Percentiles rank a stretch among this genome's conserved stretches.
Evolutionary conservation across 2,888 invertebrate genomes (phyloP).

Genomic region (Monochamus alternatus): DNA sequence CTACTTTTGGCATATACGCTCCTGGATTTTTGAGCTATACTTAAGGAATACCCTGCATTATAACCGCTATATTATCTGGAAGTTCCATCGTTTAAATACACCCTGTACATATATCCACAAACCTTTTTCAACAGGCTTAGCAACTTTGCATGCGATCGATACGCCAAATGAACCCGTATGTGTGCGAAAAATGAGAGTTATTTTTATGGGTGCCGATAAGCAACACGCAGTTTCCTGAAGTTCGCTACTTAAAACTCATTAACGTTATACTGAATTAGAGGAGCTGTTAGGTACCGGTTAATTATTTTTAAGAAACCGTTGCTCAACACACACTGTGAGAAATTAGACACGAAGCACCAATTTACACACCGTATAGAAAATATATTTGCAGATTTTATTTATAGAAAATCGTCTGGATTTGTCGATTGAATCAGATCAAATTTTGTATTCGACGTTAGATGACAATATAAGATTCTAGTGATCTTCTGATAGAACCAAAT

Average conservation of each 20-base stretch:
- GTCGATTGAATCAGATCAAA: no score
- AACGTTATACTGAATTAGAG: neutral
- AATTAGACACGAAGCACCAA: neutral
- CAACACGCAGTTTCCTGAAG: slow-evolving; percentile 14
- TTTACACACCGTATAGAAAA: neutral
- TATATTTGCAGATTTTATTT: no score
- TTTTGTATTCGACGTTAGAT: no score
- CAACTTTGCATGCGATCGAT: neutral
- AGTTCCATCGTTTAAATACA: no score
- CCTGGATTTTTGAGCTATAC: no score
- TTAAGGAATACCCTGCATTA: no score
- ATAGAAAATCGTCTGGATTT: no score
- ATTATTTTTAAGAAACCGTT: slow-evolving; percentile 2
- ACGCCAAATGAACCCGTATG: neutral
- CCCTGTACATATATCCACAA: no score
- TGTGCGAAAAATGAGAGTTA: slow-evolving; percentile 9
- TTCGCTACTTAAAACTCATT: slow-evolving; percentile 17
- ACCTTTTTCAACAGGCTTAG: neutral
- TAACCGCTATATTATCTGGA: no score
- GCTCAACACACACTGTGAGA: neutral
- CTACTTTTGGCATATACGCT: no score
- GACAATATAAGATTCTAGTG: no score
- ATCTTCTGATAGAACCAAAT: no score
- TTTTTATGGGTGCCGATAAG: slow-evolving; percentile 6
- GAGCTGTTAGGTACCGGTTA: neutral